phyloP scores from a whole-genome alignment of 2,113 vertebrate species.

The Notothenia coriiceps region DNA sequence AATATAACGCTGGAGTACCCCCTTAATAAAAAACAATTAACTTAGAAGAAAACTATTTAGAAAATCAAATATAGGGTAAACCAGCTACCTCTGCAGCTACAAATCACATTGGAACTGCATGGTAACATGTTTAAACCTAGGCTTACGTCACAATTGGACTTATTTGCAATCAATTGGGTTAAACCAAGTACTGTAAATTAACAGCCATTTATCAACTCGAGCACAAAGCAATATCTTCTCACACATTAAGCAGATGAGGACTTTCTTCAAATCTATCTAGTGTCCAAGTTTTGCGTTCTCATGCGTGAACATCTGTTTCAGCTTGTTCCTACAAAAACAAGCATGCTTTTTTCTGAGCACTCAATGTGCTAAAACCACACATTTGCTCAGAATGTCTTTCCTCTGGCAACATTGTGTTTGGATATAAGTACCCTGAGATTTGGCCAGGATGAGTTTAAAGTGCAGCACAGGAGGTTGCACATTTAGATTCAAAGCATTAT shows the following conservation, averaged over 20 bases:
- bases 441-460: slow-evolving; percentile 20
- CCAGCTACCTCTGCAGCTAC: neutral
- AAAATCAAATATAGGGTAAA: neutral
- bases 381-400: slow-evolving; percentile 43
- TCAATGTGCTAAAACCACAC: slow-evolving; percentile 61
- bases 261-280: slow-evolving; percentile 39
- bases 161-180: neutral
- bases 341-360: slow-evolving; percentile 46
- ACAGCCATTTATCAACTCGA: neutral
- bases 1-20: neutral
- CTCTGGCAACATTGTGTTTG: slow-evolving; percentile 44
- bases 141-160: neutral
- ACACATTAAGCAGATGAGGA: neutral
- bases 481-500: slow-evolving; percentile 29
- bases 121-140: neutral
- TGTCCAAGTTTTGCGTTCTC: slow-evolving; percentile 50
- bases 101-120: neutral
- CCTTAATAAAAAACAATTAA: neutral
- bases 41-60: neutral
- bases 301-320: slow-evolving; percentile 76
- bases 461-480: slow-evolving; percentile 12
- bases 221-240: no score
- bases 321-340: slow-evolving; percentile 69
- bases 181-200: neutral
- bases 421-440: slow-evolving; percentile 28